Percentiles rank a stretch among this genome's conserved stretches.
phyloP scores from a whole-genome alignment of 2,888 invertebrate species.

The Pemphredon lugubris region DNA sequence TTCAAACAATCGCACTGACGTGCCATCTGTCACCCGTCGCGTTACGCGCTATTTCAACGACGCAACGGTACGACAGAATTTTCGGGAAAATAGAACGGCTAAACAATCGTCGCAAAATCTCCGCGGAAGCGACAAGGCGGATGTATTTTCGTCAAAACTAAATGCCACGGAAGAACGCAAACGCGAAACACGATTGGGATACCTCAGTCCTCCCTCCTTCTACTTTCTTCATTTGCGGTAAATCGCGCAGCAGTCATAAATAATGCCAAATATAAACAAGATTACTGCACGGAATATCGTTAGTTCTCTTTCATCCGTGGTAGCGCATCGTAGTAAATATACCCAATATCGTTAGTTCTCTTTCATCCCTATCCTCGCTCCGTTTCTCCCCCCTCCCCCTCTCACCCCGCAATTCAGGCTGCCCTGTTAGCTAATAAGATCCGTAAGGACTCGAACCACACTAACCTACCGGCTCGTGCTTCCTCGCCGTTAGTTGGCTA shows the following conservation, averaged over 20 bases:
- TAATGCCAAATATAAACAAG: too few species aligned
- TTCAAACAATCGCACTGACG: background rate
- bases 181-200: too few species aligned
- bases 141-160: too few species aligned
- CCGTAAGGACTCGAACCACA: constrained; percentile 42
- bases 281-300: too few species aligned
- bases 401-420: constrained; percentile 19
- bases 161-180: too few species aligned
- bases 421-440: constrained; percentile 63
- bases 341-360: background rate
- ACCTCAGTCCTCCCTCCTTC: too few species aligned
- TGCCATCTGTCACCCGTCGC: background rate
- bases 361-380: background rate
- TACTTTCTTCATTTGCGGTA: too few species aligned
- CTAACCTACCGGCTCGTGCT: constrained; percentile 44
- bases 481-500: constrained; percentile 50
- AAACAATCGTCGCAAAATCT: background rate
- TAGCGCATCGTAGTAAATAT: too few species aligned
- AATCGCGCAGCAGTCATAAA: too few species aligned
- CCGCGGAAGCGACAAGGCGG: too few species aligned
- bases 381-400: constrained; percentile 9
- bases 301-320: too few species aligned
- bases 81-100: background rate
- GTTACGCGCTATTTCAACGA: background rate
- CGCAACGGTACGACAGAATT: background rate